Percentiles rank a stretch among this genome's conserved stretches.
phyloP scores from a whole-genome alignment of 2,888 invertebrate genomes.

The Epirrita christyi region DNA sequence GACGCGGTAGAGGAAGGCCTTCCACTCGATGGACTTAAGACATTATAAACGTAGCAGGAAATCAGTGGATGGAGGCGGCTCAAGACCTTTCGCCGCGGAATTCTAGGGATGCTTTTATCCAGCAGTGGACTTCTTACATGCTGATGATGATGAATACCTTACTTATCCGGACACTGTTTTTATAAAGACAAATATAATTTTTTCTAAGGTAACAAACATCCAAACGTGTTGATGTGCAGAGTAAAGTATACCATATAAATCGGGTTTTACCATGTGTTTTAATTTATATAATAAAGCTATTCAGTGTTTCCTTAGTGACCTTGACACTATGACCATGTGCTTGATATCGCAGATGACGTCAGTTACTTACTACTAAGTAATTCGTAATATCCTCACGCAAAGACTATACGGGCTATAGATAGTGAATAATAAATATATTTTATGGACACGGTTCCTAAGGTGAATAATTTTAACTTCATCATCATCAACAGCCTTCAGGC shows the following conservation, averaged over 20 bases:
- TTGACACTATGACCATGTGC: conserved; percentile 49
- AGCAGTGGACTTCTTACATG: too few species aligned
- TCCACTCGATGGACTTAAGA: too few species aligned
- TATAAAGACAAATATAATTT: too few species aligned
- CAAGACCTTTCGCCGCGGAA: too few species aligned
- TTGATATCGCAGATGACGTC: conserved; percentile 37
- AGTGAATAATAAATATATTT: conserved; percentile 22
- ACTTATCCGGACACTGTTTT: too few species aligned
- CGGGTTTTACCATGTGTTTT: conserved; percentile 3
- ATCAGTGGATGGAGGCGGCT: too few species aligned
- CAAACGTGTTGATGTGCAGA: not conserved
- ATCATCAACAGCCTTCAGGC: too few species aligned
- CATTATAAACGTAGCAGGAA: too few species aligned
- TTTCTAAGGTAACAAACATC: not conserved
- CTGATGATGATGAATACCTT: too few species aligned
- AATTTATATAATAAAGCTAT: conserved; percentile 17
- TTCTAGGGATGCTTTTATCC: too few species aligned
- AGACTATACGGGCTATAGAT: conserved; percentile 26
- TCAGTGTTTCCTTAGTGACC: conserved; percentile 33
- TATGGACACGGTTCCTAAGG: not conserved
- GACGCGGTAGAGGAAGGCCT: too few species aligned
- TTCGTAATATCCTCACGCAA: conserved; percentile 38
- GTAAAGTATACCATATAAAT: not conserved
- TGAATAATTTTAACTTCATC: conserved; percentile 1
- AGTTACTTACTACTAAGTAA: conserved; percentile 16